phyloP scores from a whole-genome alignment of 1,140 invertebrate species.

The Drosophila bocki region DNA sequence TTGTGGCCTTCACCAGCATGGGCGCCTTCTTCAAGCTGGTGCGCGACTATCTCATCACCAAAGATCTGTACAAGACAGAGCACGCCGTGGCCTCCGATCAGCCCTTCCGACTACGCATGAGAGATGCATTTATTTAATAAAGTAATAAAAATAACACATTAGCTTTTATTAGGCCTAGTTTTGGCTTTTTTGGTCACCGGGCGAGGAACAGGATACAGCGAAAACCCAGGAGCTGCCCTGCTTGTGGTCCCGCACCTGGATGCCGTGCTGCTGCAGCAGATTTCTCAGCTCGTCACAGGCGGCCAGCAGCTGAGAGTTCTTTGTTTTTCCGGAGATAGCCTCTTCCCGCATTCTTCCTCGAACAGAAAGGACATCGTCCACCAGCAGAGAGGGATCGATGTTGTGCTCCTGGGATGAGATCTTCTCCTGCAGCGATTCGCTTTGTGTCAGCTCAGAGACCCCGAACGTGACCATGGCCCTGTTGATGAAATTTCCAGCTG shows the following conservation, averaged over 20 bases:
- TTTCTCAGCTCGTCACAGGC: constrained; percentile 90
- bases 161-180: constrained; percentile 15
- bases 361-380: constrained; percentile 88
- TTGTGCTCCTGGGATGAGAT: constrained; percentile 22
- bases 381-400: constrained; percentile 86
- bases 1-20: constrained; percentile 95
- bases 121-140: constrained; percentile 51
- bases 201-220: constrained; percentile 9
- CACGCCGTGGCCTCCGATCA: constrained; percentile 84
- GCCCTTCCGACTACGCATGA: constrained; percentile 31
- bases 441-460: constrained; percentile 8
- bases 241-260: constrained; percentile 89
- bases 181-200: constrained; percentile 8
- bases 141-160: neutral
- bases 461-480: constrained; percentile 51
- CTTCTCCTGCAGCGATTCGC: constrained; percentile 3
- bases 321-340: constrained; percentile 85
- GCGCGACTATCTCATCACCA: constrained; percentile 94
- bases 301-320: constrained; percentile 88
- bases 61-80: constrained; percentile 92
- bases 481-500: constrained; percentile 58
- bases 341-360: constrained; percentile 87
- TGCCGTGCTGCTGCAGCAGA: constrained; percentile 88
- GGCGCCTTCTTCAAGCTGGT: constrained; percentile 95
- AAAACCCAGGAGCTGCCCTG: constrained; percentile 87